phyloP scores from a whole-genome alignment of 2,888 invertebrate species.

The Cataglyphis livida region DNA sequence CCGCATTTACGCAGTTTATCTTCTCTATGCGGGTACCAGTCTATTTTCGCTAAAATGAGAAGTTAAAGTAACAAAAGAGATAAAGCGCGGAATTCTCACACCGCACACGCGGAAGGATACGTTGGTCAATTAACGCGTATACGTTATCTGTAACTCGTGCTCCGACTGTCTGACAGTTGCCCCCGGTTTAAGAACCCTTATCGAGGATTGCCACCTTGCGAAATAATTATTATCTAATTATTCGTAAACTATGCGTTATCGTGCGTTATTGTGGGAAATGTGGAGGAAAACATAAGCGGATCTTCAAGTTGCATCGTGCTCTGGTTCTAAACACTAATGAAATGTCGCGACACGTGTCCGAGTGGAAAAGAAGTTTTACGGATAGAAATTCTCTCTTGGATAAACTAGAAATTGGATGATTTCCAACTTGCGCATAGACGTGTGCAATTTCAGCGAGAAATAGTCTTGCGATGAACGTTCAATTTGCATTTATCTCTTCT shows the following conservation, averaged over 20 bases:
- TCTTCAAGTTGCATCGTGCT: constrained; percentile 2
- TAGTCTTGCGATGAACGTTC: constrained; percentile 44
- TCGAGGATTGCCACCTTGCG: background rate
- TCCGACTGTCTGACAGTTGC: constrained; percentile 29
- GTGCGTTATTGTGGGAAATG: background rate
- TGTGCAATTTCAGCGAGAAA: constrained; percentile 61
- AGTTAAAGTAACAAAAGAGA: constrained; percentile 43
- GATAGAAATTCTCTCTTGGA: constrained; percentile 54
- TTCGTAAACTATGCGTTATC: constrained; percentile 14
- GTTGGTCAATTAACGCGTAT: constrained; percentile 27
- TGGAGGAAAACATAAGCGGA: constrained; percentile 12
- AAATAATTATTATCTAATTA: constrained; percentile 36
- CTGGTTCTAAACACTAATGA: background rate
- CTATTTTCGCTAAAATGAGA: constrained; percentile 6
- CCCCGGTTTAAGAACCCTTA: constrained; percentile 35
- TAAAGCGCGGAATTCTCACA: constrained; percentile 45
- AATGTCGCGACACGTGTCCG: background rate
- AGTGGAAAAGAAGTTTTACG: constrained; percentile 58
- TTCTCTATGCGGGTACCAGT: constrained; percentile 44
- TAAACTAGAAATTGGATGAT: constrained; percentile 63
- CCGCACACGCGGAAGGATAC: background rate
- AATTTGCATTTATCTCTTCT: constrained; percentile 14
- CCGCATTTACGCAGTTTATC: background rate
- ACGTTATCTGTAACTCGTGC: constrained; percentile 28
- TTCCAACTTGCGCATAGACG: constrained; percentile 62